Base-by-base conservation (phyloP, 2,888 invertebrate genomes). In the Lasioglossum pauxillum region DNA sequence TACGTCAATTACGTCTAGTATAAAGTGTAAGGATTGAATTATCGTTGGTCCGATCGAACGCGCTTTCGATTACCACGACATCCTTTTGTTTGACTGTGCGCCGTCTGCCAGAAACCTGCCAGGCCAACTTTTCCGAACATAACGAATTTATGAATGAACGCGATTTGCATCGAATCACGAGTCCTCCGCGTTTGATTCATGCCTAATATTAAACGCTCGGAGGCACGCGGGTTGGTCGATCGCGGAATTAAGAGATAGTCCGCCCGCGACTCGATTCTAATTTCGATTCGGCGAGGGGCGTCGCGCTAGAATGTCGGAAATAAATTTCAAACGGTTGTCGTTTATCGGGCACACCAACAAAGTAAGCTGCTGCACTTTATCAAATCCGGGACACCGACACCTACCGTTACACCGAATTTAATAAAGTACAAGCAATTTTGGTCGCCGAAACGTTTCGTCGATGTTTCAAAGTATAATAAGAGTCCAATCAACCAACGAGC, bases 111-210 rank as follows among this genome's bases (percentile, higher is more conserved):
- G 41, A n/a, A 71, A 71, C 5, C 35, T 38, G n/a, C 41, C 71
- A 41, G 41, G n/a, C n/a, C 71, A n/a, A n/a, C n/a, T 71, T 71
- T 71, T 14, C 41, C n/a, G 41, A 71, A n/a, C 41, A 5, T 41
- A 41, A 71, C 41, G 71, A 41, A 71, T n/a, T 71, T 38, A 71
- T 71, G 71, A 71, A 71, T 71, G 71, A 71, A 49, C 38, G 27
- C 27, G 72, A 73, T 73, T 73, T 19, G 16, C 41, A 71, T 71
- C 71, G 35, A 41, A 71, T 71, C 71, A 38, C 71, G 41, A n/a
- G 38, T 41, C 14, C n/a, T n/a, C 71, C 2, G 5, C 5, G n/a
- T 41, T 71, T n/a, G 71, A 71, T 71, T 71, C 71, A 71, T 38
- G 69, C 23, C 69, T 38, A 69, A 69, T 69, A 69, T 69, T 69